Evolutionary conservation across 2,888 invertebrate species (phyloP).

Genomic region (Synanthedon myopaeformis): DNA sequence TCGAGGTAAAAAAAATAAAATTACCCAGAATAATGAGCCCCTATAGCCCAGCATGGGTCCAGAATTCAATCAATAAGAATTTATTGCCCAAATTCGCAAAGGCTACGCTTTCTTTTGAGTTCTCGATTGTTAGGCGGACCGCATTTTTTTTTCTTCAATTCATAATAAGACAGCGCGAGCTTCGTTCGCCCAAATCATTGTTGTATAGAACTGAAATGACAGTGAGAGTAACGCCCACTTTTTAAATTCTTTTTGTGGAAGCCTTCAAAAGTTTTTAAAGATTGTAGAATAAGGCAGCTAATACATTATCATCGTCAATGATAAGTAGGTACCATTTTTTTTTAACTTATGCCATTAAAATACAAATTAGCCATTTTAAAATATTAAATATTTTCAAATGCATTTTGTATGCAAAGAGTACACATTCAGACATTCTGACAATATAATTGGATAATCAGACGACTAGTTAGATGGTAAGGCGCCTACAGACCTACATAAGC

Average conservation of each 20-base stretch:
- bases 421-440: no score
- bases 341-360: no score
- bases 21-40: slow-evolving; percentile 61
- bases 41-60: slow-evolving; percentile 66
- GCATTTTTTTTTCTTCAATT: slow-evolving; percentile 22
- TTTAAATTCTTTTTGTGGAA: slow-evolving; percentile 52
- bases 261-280: slow-evolving; percentile 62
- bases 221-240: slow-evolving; percentile 66
- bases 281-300: slow-evolving; percentile 45
- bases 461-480: no score
- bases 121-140: slow-evolving; percentile 41
- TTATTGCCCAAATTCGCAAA: slow-evolving; percentile 67
- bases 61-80: slow-evolving; percentile 66
- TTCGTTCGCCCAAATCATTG: slow-evolving; percentile 43
- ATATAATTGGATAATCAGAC: no score
- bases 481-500: no score
- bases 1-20: slow-evolving; percentile 17
- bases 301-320: no score
- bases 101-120: slow-evolving; percentile 53
- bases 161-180: slow-evolving; percentile 58
- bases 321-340: no score
- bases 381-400: no score
- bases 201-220: slow-evolving; percentile 49
- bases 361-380: no score
- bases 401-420: no score